phyloP scores from a whole-genome alignment of 2,888 invertebrate species.

The Cistogaster globosa region DNA sequence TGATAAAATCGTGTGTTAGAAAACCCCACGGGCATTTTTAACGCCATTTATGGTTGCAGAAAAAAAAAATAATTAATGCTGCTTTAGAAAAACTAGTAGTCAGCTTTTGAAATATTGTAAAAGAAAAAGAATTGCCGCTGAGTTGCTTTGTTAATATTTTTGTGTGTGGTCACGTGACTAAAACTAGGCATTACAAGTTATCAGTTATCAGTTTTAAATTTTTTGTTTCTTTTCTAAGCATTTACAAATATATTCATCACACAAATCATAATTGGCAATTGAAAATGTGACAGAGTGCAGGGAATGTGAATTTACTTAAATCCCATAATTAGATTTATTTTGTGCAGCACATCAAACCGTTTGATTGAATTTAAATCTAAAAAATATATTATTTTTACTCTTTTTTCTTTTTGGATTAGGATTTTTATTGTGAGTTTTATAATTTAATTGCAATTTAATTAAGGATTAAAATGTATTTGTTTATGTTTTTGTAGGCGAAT shows the following conservation, averaged over 20 bases:
- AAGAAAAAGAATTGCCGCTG: slow-evolving; percentile 45
- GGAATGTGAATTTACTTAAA: slow-evolving; percentile 26
- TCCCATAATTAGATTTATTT: slow-evolving; percentile 55
- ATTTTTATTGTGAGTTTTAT: slow-evolving; percentile 39
- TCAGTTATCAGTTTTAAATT: slow-evolving; percentile 38
- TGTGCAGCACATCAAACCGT: neutral
- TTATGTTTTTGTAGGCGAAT: slow-evolving; percentile 24
- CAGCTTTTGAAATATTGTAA: slow-evolving; percentile 12
- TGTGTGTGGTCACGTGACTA: slow-evolving; percentile 28
- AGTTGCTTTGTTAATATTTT: slow-evolving; percentile 34
- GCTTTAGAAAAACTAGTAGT: slow-evolving; percentile 18
- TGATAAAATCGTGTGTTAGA: slow-evolving; percentile 63
- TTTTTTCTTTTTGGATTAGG: slow-evolving; percentile 5
- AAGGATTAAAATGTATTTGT: slow-evolving; percentile 37
- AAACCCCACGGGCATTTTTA: slow-evolving; percentile 70
- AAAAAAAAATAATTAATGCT: slow-evolving; percentile 38
- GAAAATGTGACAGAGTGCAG: slow-evolving; percentile 12
- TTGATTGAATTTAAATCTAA: slow-evolving; percentile 27
- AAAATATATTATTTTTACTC: neutral
- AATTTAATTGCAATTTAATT: slow-evolving; percentile 65
- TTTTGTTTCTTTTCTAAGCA: neutral
- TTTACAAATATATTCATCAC: too few relatives aligned
- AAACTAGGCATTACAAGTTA: slow-evolving; percentile 64
- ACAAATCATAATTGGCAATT: slow-evolving; percentile 68
- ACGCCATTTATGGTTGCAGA: slow-evolving; percentile 55